A percentile compares a stretch with the other conserved stretches of the same genome.
These are phyloP conservation scores for Orius insidiosus DNA, from an alignment of 1,140 invertebrate species.

Conservation along the genomic window DNA sequence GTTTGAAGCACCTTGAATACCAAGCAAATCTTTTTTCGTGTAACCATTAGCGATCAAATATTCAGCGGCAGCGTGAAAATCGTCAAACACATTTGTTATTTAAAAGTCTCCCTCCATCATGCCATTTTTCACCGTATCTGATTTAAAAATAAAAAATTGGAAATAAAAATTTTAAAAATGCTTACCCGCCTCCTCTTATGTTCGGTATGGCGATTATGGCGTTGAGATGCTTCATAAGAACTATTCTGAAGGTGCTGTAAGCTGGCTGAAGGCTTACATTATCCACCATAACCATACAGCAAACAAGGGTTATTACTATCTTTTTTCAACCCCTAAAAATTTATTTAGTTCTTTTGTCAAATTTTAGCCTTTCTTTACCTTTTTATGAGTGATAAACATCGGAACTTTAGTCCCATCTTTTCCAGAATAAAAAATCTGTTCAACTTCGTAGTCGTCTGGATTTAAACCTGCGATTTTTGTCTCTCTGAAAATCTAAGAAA, in stretches of 20 bases:
- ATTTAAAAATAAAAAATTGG: conserved; percentile 28
- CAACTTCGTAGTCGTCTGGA: conserved; percentile 46
- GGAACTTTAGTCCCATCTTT: conserved; percentile 93
- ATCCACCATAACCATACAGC: conserved; percentile 94
- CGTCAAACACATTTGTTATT: conserved; percentile 98
- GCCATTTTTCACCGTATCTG: conserved; percentile 96
- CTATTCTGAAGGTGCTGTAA: conserved; percentile 62
- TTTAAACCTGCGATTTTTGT: conserved; percentile 75
- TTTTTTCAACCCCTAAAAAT: conserved; percentile 34
- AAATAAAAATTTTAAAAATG: conserved; percentile 9
- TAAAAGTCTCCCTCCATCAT: conserved; percentile 72
- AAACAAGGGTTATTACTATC: conserved; percentile 62
- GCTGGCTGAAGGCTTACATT: conserved; percentile 79
- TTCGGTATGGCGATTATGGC: conserved; percentile 85
- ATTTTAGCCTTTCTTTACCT: no score
- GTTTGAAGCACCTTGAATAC: conserved; percentile 90
- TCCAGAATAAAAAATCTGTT: conserved; percentile 69
- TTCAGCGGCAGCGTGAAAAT: conserved; percentile 85
- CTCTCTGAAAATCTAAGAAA: conserved; percentile 54
- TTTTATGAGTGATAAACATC: conserved; percentile 88
- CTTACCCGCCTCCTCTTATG: conserved; percentile 85
- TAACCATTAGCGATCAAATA: conserved; percentile 74
- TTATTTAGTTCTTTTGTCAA: no score
- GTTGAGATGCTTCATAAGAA: conserved; percentile 81
- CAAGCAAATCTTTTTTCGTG: conserved; percentile 55